phyloP scores from a whole-genome alignment of 2,888 invertebrate species.

The Sycophila texana region DNA sequence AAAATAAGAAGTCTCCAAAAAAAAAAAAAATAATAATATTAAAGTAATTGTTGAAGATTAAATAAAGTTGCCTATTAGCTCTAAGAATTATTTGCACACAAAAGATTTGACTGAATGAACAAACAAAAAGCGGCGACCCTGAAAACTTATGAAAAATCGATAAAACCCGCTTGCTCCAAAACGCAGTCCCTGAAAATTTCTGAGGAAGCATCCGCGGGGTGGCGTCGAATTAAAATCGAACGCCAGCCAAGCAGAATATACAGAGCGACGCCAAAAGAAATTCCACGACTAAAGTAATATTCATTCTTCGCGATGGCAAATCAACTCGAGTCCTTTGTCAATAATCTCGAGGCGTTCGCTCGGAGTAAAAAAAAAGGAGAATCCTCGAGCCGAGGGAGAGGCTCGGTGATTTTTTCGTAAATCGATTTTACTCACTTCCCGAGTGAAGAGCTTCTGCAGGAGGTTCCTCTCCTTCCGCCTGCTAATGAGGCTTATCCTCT shows the following conservation, averaged over 20 bases:
- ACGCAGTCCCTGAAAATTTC: background rate
- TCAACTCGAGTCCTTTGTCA: constrained; percentile 34
- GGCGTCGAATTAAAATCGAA: background rate
- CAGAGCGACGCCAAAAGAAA: background rate
- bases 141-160: background rate
- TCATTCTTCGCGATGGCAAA: background rate
- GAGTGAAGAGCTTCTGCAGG: constrained; percentile 79
- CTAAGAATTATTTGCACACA: too few species aligned
- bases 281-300: too few species aligned
- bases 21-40: background rate
- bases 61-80: too few species aligned
- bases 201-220: background rate
- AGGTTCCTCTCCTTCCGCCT: constrained; percentile 70
- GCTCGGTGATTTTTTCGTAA: constrained; percentile 43
- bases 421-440: constrained; percentile 77
- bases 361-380: background rate
- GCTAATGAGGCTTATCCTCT: constrained; percentile 66
- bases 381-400: background rate
- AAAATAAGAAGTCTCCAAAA: background rate
- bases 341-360: constrained; percentile 24
- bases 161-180: constrained; percentile 3
- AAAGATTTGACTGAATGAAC: background rate
- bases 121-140: too few species aligned
- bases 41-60: too few species aligned
- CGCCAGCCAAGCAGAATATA: background rate